Evolutionary conservation across 1,140 invertebrate species (phyloP).

Genomic region (Antheraea pernyi): DNA sequence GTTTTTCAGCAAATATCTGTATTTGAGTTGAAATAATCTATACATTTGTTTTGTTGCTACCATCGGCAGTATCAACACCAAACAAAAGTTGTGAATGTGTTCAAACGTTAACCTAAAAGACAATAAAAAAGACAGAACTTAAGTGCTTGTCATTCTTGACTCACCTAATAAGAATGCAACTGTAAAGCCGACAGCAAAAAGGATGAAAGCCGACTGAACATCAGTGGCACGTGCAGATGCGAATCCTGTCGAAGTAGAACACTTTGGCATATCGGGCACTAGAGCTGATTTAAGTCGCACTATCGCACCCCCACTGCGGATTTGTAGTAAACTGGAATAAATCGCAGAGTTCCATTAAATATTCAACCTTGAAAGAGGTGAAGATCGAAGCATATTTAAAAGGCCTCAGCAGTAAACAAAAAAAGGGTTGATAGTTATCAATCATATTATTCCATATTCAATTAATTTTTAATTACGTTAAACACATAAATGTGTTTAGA

Average conservation of each 20-base stretch:
- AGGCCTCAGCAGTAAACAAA: too few species aligned
- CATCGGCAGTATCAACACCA: too few species aligned
- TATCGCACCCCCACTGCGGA: constrained; percentile 54
- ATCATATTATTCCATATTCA: too few species aligned
- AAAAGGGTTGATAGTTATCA: too few species aligned
- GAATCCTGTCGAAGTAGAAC: constrained; percentile 53
- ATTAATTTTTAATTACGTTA: too few species aligned
- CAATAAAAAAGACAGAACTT: neutral
- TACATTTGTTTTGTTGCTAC: too few species aligned
- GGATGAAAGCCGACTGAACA: constrained; percentile 57
- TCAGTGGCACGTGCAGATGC: constrained; percentile 64
- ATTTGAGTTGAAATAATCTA: too few species aligned
- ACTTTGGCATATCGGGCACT: constrained; percentile 65
- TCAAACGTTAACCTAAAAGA: neutral
- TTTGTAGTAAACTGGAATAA: constrained; percentile 46
- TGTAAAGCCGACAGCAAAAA: constrained; percentile 47
- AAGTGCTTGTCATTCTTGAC: neutral
- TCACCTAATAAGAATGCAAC: constrained; percentile 22
- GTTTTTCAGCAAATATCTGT: too few species aligned
- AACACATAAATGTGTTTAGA: too few species aligned
- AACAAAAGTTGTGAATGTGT: too few species aligned
- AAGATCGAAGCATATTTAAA: too few species aligned
- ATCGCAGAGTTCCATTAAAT: neutral
- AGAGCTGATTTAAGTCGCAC: constrained; percentile 49
- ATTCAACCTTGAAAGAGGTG: too few species aligned